phyloP scores from a whole-genome alignment of 2,888 invertebrate species.

The Brassicogethes aeneus region DNA sequence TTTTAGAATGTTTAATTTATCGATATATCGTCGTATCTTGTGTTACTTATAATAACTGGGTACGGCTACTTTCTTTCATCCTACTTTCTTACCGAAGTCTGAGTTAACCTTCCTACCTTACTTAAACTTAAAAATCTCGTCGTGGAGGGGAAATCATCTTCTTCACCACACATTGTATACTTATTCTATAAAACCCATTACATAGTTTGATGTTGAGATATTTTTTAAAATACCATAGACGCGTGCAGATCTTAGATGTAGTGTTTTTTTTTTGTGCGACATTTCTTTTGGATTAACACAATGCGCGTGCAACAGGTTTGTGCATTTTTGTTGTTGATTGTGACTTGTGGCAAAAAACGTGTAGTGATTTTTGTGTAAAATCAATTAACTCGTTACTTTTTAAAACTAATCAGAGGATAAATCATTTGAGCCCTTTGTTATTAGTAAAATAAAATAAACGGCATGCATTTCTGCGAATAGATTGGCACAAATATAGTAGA shows the following conservation, averaged over 20 bases:
- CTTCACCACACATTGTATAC: constrained; percentile 20
- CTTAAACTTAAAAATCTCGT: constrained; percentile 17
- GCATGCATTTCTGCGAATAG: too few relatives aligned
- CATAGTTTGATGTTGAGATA: constrained; percentile 18
- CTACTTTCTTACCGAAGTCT: constrained; percentile 32
- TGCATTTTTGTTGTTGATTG: constrained; percentile 10
- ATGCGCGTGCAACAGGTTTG: constrained; percentile 30
- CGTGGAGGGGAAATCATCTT: constrained; percentile 22
- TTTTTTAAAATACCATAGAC: constrained; percentile 26
- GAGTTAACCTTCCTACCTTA: constrained; percentile 25
- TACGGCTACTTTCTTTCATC: constrained; percentile 33
- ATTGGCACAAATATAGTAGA: too few relatives aligned
- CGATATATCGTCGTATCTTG: constrained; percentile 24
- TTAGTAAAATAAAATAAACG: too few relatives aligned
- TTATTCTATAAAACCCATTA: constrained; percentile 30
- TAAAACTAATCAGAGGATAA: too few relatives aligned
- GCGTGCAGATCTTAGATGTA: constrained; percentile 22
- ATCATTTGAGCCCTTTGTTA: too few relatives aligned
- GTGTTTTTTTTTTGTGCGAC: constrained; percentile 14
- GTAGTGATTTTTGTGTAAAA: constrained; percentile 5
- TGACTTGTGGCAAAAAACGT: neutral
- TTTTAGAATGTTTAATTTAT: constrained; percentile 22
- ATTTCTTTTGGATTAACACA: constrained; percentile 25
- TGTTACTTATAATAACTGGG: constrained; percentile 32
- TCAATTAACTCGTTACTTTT: neutral